Percentiles rank a stretch among this genome's conserved stretches.
These are phyloP conservation scores for Galago senegalensis DNA, from an alignment of 2,797 vertebrate species.

Conservation along the genomic window DNA sequence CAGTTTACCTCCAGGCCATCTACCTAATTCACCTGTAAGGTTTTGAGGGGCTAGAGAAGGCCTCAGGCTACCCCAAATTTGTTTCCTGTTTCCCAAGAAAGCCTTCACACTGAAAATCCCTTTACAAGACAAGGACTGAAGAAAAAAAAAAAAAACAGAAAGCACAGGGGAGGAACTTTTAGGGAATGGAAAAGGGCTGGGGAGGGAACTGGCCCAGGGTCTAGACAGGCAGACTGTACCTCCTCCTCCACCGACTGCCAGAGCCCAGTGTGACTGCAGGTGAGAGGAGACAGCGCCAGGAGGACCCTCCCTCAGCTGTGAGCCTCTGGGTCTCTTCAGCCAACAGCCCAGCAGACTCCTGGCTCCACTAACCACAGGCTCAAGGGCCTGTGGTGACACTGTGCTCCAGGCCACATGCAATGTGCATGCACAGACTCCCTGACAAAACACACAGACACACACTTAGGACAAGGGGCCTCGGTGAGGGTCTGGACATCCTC, in stretches of 20 bases:
- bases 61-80: conserved; percentile 1
- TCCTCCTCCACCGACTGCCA: background rate
- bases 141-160: background rate
- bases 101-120: background rate
- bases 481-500: background rate
- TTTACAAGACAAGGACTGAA: conserved; percentile 32
- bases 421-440: background rate
- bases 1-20: background rate
- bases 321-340: background rate
- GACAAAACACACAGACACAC: background rate
- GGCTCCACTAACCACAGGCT: background rate
- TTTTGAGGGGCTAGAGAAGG: conserved; percentile 3
- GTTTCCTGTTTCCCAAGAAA: background rate
- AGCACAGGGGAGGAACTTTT: background rate
- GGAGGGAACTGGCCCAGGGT: background rate
- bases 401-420: background rate
- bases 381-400: background rate
- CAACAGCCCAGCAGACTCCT: background rate
- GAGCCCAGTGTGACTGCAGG: background rate
- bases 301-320: background rate
- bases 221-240: too few species aligned
- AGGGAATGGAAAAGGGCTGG: background rate
- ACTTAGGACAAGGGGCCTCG: background rate
- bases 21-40: background rate
- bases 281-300: background rate